Percentiles rank a stretch among this genome's conserved stretches.
These are phyloP conservation scores for Salticus scenicus DNA, from an alignment of 2,888 invertebrate genomes.

Conservation along the genomic window DNA sequence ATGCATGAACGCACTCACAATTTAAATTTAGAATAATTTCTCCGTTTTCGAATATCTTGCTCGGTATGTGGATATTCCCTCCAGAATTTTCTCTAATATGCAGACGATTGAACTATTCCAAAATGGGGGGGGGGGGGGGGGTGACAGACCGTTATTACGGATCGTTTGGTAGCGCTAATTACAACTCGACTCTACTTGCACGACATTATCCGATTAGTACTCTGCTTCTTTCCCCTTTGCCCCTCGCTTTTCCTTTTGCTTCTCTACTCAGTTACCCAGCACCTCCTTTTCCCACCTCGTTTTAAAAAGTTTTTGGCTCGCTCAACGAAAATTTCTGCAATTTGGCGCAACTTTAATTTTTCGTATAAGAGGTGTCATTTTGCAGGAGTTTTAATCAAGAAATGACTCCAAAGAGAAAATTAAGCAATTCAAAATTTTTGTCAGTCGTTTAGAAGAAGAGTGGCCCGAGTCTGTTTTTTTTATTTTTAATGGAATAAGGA, in stretches of 20 bases:
- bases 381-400: slow-evolving; percentile 66
- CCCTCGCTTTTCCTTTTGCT: slow-evolving; percentile 13
- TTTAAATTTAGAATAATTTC: neutral
- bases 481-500: neutral
- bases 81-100: slow-evolving; percentile 63
- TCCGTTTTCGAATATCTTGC: neutral
- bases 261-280: neutral
- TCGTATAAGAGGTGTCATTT: slow-evolving; percentile 69
- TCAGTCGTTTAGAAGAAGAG: neutral
- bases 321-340: slow-evolving; percentile 69
- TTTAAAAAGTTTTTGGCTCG: slow-evolving; percentile 68
- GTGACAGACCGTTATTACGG: slow-evolving; percentile 69
- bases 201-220: slow-evolving; percentile 69
- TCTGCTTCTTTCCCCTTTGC: slow-evolving; percentile 21
- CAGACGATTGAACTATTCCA: slow-evolving; percentile 66
- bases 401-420: slow-evolving; percentile 63
- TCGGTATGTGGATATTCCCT: slow-evolving; percentile 46
- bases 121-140: slow-evolving; percentile 63
- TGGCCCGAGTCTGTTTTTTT: slow-evolving; percentile 1
- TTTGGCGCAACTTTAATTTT: slow-evolving; percentile 69
- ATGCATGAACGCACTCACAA: neutral
- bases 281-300: neutral
- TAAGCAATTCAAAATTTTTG: slow-evolving; percentile 55
- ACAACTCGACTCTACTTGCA: slow-evolving; percentile 66
- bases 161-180: slow-evolving; percentile 68